phyloP scores from a whole-genome alignment of 2,888 invertebrate genomes.

The Latrodectus hesperus region DNA sequence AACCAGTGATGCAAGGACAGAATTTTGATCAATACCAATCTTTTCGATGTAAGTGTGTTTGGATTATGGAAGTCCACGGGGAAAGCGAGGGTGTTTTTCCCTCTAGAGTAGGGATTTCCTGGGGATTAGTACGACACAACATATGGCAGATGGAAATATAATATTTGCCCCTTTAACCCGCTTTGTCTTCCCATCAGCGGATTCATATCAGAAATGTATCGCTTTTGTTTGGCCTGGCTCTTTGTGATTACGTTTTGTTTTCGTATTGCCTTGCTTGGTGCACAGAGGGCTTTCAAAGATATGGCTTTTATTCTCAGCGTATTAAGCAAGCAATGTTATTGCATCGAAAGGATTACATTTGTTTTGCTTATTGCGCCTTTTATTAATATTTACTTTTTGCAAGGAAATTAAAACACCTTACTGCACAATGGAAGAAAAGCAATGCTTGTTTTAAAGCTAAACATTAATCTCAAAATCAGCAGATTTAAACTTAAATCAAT shows the following conservation, averaged over 20 bases:
- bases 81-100: not conserved
- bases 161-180: conserved; percentile 53
- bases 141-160: conserved; percentile 64
- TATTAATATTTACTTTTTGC: no score
- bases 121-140: conserved; percentile 46
- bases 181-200: conserved; percentile 44
- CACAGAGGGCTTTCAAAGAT: not conserved
- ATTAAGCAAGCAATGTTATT: not conserved
- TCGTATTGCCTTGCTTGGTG: not conserved
- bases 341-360: not conserved
- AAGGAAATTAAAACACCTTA: no score
- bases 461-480: no score
- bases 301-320: not conserved
- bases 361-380: not conserved
- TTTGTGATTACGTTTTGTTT: conserved; percentile 8
- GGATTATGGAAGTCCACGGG: conserved; percentile 10
- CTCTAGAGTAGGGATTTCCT: conserved; percentile 55
- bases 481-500: no score
- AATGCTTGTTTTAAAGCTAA: no score
- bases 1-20: not conserved
- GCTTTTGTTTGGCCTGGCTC: not conserved
- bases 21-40: conserved; percentile 61
- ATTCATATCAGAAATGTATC: conserved; percentile 21
- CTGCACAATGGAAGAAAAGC: no score
- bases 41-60: conserved; percentile 29